Base-by-base conservation (phyloP, 2,797 vertebrate species). In the Hemitrygon akajei region DNA sequence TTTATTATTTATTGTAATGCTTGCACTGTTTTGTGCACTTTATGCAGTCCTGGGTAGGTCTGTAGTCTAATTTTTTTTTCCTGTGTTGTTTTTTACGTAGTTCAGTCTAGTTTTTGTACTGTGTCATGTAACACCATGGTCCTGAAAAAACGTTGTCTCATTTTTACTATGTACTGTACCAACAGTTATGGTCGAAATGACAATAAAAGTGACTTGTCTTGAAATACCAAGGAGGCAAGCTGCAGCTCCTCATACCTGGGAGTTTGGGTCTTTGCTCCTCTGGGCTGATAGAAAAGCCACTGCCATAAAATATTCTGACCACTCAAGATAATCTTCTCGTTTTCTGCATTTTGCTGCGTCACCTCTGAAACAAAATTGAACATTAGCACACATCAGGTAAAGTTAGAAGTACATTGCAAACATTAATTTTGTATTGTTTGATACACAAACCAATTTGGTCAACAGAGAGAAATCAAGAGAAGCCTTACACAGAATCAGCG, bases 231-330 rank as follows among this genome's bases (percentile, higher is more conserved):
- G 58, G 14, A 66, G 58, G n/a, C 34, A 12, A 92, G 69, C 34
- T 56, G 71, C 25, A 56, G 40, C 30, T 27, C 69, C 11, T 75
- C 34, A 76, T 18, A 98, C 98, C 97, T 99, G 98, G 73, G 98
- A 99, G 95, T 95, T 99, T 58, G 99, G 98, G 96, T 99, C 98
- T 95, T 99, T 99, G 96, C 98, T 99, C 95, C 99, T 98, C 95
- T 99, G 99, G 20, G 99, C 98, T 5, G 98, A 98, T 94, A 99
- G 96, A 95, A 99, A 99, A 10, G 98, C 98, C 37, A 99, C 98
- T 3, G 98, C 98, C 98, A 99, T 99, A 93, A 99, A 99, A 96
- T 99, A 99, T 94, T 99, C 99, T 0, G 98, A 97, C 98, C 98
- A 99, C 94, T 99, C 98, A 95, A 99, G 96, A 95, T 98, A 99